These are phyloP conservation scores for Corythaeola cristata DNA, from an alignment of 2,113 vertebrate genomes.

Conservation along the genomic window DNA sequence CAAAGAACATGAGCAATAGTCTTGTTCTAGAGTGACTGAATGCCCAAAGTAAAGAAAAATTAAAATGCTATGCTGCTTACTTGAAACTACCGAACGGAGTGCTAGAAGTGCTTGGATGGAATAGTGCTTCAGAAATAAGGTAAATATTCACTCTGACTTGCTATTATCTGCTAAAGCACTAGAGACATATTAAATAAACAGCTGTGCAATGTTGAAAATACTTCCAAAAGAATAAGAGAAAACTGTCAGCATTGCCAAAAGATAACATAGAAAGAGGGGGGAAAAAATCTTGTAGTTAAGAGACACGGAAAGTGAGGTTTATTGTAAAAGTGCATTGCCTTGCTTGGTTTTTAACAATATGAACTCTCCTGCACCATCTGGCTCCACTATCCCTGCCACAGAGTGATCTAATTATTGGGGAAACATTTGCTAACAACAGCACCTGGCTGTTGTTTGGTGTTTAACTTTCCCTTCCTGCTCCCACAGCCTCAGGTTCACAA, in stretches of 20 bases:
- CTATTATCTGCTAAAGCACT: slow-evolving; percentile 61
- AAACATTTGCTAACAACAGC: slow-evolving; percentile 32
- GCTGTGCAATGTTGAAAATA: slow-evolving; percentile 61
- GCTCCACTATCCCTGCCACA: not conserved
- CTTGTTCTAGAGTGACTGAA: slow-evolving; percentile 20
- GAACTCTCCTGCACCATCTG: not conserved
- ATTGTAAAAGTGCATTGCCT: not conserved
- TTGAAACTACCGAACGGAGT: not conserved
- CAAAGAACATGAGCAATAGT: not conserved
- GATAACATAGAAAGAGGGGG: not conserved
- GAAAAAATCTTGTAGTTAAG: not conserved
- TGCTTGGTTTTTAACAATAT: not conserved
- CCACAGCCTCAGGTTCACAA: not conserved
- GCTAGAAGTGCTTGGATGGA: slow-evolving; percentile 10
- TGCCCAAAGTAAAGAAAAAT: slow-evolving; percentile 39
- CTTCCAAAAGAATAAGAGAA: slow-evolving; percentile 53
- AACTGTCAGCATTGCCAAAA: slow-evolving; percentile 42
- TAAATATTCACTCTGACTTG: slow-evolving; percentile 60
- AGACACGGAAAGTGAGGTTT: not conserved
- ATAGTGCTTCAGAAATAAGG: slow-evolving; percentile 53
- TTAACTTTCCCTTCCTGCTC: slow-evolving; percentile 11
- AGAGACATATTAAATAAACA: slow-evolving; percentile 72
- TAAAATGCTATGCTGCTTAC: not conserved
- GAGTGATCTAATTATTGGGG: slow-evolving; percentile 1
- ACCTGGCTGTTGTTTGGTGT: slow-evolving; percentile 34